Percentiles rank a stretch among this genome's conserved stretches.
Evolutionary conservation across 2,888 invertebrate species (phyloP).

Genomic region (Dichetophora obliterata): DNA sequence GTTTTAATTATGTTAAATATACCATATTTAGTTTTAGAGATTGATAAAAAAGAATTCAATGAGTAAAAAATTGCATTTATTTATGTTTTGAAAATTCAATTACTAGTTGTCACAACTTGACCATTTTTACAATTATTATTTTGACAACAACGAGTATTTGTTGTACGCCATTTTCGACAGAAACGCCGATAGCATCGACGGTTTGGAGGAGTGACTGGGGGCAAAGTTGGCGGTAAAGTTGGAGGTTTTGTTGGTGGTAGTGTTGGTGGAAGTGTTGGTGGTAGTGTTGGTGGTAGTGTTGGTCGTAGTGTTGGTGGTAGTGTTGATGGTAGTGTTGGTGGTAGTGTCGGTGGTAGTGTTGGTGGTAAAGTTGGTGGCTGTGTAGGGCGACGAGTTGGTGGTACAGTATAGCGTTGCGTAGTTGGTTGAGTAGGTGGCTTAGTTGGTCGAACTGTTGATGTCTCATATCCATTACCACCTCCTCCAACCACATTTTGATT

Average conservation of each 20-base stretch:
- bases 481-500: too few relatives aligned
- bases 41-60: neutral
- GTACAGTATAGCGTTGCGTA: too few relatives aligned
- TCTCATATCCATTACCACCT: too few relatives aligned
- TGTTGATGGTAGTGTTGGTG: slow-evolving; percentile 27
- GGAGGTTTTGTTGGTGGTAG: slow-evolving; percentile 33
- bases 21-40: too few relatives aligned
- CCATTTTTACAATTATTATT: neutral
- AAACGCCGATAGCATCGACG: slow-evolving; percentile 23
- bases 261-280: slow-evolving; percentile 17
- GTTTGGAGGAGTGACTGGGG: slow-evolving; percentile 43
- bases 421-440: slow-evolving; percentile 18
- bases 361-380: slow-evolving; percentile 17
- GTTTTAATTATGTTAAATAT: too few relatives aligned
- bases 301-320: slow-evolving; percentile 27
- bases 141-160: neutral
- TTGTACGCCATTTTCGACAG: neutral
- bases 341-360: slow-evolving; percentile 8
- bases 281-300: slow-evolving; percentile 19
- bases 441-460: slow-evolving; percentile 26
- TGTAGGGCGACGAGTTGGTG: slow-evolving; percentile 39
- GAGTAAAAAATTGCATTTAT: neutral
- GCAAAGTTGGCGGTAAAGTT: slow-evolving; percentile 23
- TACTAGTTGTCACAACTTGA: neutral
- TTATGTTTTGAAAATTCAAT: neutral